These are phyloP conservation scores for Larimichthys crocea DNA, from an alignment of 2,113 vertebrate genomes.

Conservation along the genomic window DNA sequence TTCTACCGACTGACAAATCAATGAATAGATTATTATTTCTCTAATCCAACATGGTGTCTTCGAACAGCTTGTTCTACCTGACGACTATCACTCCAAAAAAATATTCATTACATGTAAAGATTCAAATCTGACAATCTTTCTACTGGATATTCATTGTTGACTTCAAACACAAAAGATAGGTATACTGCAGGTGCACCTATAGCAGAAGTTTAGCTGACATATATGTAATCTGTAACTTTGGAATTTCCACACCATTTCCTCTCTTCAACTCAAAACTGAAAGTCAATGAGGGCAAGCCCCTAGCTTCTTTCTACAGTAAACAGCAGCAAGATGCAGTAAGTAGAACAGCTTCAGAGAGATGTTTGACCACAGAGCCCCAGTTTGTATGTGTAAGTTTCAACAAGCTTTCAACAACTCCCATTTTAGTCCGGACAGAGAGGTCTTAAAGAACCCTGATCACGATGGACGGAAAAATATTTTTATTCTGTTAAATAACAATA, in stretches of 20 bases:
- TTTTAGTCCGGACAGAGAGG: neutral
- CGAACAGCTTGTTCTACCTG: neutral
- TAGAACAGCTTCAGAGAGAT: constrained; percentile 18
- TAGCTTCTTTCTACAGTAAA: constrained; percentile 61
- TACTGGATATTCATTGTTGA: neutral
- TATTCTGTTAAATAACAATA: neutral
- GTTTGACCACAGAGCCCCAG: constrained; percentile 52
- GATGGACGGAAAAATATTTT: too few relatives aligned
- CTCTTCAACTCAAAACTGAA: constrained; percentile 56
- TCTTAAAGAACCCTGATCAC: neutral
- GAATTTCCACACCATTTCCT: constrained; percentile 72
- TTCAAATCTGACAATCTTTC: neutral
- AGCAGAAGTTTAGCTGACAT: constrained; percentile 17
- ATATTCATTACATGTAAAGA: neutral
- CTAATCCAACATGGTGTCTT: neutral
- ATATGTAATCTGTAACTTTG: constrained; percentile 26
- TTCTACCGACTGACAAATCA: neutral
- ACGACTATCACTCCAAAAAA: neutral
- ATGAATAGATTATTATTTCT: neutral
- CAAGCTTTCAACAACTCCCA: constrained; percentile 22
- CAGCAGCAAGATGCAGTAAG: constrained; percentile 42
- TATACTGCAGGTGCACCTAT: neutral
- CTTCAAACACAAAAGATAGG: too few relatives aligned
- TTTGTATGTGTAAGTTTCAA: neutral
- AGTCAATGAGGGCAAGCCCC: constrained; percentile 63